These are phyloP conservation scores for Xyrichtys novacula DNA, from an alignment of 2,797 vertebrate genomes.

Conservation along the genomic window DNA sequence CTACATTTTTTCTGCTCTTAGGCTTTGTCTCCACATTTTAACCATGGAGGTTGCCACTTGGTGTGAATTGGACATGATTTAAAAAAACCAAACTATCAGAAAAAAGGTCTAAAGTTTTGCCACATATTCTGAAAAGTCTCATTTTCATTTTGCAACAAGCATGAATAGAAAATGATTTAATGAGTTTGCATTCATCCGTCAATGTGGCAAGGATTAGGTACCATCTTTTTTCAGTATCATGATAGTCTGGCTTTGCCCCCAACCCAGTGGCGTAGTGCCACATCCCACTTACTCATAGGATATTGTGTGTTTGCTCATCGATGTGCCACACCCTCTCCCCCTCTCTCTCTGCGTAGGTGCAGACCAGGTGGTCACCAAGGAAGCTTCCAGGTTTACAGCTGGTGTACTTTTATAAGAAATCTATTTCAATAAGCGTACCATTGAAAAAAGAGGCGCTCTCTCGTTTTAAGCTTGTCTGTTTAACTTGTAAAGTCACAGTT, in stretches of 20 bases:
- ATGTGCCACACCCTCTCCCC: slow-evolving; percentile 38
- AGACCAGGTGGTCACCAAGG: slow-evolving; percentile 29
- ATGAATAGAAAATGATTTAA: not conserved
- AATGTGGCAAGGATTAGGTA: slow-evolving; percentile 22
- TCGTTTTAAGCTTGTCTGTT: slow-evolving; percentile 20
- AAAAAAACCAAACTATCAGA: no score
- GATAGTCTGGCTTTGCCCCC: not conserved
- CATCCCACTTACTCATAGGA: slow-evolving; percentile 20
- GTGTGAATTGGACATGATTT: no score
- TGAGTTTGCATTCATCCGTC: not conserved
- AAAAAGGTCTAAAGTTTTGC: not conserved
- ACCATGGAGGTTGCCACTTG: no score
- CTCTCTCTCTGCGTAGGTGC: slow-evolving; percentile 28
- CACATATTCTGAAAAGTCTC: not conserved
- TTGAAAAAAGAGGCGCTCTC: slow-evolving; percentile 23
- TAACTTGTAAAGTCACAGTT: slow-evolving; percentile 17
- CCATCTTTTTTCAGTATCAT: slow-evolving; percentile 34
- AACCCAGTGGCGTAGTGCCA: slow-evolving; percentile 12
- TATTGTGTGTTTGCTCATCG: slow-evolving; percentile 21
- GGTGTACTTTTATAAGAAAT: slow-evolving; percentile 30
- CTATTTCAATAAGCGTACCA: slow-evolving; percentile 30
- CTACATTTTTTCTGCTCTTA: no score
- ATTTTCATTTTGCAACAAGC: slow-evolving; percentile 7
- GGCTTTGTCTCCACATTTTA: no score
- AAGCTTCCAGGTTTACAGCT: slow-evolving; percentile 29